These are phyloP conservation scores for Sceloporus tristichus DNA, from an alignment of 2,113 vertebrate species.

Conservation along the genomic window DNA sequence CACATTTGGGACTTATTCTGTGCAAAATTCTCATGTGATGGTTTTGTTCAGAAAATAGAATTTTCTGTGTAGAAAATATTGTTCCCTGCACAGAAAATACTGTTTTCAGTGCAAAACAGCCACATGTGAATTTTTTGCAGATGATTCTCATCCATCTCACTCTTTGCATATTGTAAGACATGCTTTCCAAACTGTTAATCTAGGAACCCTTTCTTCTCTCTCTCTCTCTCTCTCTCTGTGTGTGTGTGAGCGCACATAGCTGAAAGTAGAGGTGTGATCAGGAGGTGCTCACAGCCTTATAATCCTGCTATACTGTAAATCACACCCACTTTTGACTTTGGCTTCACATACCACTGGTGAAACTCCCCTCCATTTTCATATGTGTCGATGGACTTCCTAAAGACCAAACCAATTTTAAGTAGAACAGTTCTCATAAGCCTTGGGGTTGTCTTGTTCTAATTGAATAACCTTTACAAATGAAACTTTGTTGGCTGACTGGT, in stretches of 20 bases:
- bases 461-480: conserved; percentile 22
- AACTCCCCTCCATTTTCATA: neutral
- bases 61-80: no score
- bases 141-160: neutral
- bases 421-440: neutral
- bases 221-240: neutral
- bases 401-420: neutral
- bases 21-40: neutral
- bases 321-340: neutral
- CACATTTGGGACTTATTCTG: no score
- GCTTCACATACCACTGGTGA: neutral
- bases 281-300: no score
- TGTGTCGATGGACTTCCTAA: neutral
- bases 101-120: neutral
- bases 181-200: neutral
- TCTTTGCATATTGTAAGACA: neutral
- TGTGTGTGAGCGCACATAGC: neutral
- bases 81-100: no score
- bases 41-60: no score
- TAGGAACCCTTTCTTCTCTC: neutral
- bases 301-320: no score
- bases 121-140: neutral
- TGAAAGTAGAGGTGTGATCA: neutral
- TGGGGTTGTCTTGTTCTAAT: neutral
- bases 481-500: conserved; percentile 1